These are phyloP conservation scores for Latheticus oryzae DNA, from an alignment of 2,888 invertebrate species.

Conservation along the genomic window DNA sequence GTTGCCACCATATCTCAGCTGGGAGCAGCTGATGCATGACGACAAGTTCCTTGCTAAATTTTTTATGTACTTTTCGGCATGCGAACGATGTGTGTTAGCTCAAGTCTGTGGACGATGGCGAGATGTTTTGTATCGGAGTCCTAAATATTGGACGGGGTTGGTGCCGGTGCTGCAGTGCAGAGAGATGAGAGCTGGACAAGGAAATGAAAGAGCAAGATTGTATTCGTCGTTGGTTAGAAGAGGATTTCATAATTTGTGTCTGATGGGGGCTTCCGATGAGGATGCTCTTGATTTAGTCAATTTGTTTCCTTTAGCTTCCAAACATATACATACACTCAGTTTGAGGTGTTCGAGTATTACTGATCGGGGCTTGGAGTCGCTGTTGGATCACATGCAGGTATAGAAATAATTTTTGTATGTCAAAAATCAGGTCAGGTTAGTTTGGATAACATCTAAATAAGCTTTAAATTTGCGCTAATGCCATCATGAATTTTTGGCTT, in stretches of 20 bases:
- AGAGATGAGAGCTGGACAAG: constrained; percentile 76
- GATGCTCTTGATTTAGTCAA: constrained; percentile 90
- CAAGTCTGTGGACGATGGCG: constrained; percentile 91
- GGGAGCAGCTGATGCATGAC: constrained; percentile 84
- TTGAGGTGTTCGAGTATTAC: constrained; percentile 91
- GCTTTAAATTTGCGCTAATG: no score
- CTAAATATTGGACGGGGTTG: constrained; percentile 85
- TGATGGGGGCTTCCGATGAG: constrained; percentile 89
- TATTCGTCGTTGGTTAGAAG: constrained; percentile 86
- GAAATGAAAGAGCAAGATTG: constrained; percentile 72
- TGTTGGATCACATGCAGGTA: constrained; percentile 90
- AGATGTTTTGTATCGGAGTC: constrained; percentile 82
- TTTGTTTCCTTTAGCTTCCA: constrained; percentile 84
- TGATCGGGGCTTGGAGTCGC: constrained; percentile 89
- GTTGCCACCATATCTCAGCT: constrained; percentile 68
- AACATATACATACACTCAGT: constrained; percentile 86
- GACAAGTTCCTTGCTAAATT: constrained; percentile 87
- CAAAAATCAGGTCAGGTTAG: no score
- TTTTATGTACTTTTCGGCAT: constrained; percentile 79
- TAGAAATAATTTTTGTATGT: no score
- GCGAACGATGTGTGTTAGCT: constrained; percentile 83
- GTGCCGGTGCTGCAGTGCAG: constrained; percentile 88
- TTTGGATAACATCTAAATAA: constrained; percentile 7
- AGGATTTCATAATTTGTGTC: constrained; percentile 86
- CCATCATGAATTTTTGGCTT: no score